Evolutionary conservation across 2,113 vertebrate genomes (phyloP).

Genomic region (Synodontis membranacea): DNA sequence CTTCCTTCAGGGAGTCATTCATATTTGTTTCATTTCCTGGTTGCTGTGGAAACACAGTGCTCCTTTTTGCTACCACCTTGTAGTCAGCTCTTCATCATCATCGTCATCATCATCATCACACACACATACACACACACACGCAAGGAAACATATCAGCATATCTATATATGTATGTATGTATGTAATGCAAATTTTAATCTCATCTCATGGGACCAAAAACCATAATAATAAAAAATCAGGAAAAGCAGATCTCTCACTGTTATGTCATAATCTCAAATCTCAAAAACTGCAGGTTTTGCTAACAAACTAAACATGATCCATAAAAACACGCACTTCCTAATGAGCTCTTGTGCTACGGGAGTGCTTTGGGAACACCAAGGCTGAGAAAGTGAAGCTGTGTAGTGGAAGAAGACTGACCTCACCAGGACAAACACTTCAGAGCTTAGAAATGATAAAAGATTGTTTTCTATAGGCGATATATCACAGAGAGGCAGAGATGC

Average conservation of each 20-base stretch:
- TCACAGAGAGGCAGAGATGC: neutral
- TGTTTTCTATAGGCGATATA: neutral
- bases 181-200: too few relatives aligned
- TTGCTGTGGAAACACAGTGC: conserved; percentile 42
- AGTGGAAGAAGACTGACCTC: neutral
- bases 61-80: neutral
- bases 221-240: too few relatives aligned
- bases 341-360: neutral
- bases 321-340: neutral
- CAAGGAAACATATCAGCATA: neutral
- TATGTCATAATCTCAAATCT: too few relatives aligned
- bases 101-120: too few relatives aligned
- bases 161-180: too few relatives aligned
- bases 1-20: conserved; percentile 10
- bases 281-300: too few relatives aligned
- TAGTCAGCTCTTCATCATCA: neutral
- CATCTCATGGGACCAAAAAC: too few relatives aligned
- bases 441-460: too few relatives aligned
- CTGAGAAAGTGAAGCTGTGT: neutral
- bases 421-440: neutral
- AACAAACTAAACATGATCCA: too few relatives aligned
- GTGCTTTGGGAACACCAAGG: neutral
- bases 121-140: conserved; percentile 21
- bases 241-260: too few relatives aligned
- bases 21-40: conserved; percentile 46